Percentiles rank a stretch among this genome's conserved stretches.
Evolutionary conservation across 2,113 vertebrate genomes (phyloP).

Genomic region (Chaetura pelagica): DNA sequence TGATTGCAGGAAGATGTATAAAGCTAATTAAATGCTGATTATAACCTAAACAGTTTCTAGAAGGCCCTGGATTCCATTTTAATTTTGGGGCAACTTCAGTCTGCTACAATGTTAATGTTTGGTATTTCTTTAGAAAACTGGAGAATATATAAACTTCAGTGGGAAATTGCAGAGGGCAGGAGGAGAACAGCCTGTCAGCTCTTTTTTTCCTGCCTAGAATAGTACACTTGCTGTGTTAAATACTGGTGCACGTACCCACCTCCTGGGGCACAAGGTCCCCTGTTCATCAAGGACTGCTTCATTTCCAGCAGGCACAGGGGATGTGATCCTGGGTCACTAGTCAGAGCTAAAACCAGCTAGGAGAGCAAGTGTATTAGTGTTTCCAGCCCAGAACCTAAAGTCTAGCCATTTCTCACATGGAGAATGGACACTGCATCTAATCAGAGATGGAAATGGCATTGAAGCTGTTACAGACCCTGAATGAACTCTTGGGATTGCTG

Average conservation of each 20-base stretch:
- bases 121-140: not conserved
- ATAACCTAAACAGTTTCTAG: not conserved
- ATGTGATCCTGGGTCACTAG: not conserved
- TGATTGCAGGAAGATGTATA: not conserved
- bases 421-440: not conserved
- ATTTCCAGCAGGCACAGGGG: not conserved
- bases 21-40: slow-evolving; percentile 9
- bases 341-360: not conserved
- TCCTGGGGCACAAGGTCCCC: not conserved
- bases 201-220: rapidly evolving
- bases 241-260: too few relatives aligned
- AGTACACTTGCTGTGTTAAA: not conserved
- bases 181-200: not conserved
- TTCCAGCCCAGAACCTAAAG: not conserved
- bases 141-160: not conserved
- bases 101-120: not conserved
- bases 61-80: not conserved
- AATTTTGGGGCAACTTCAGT: not conserved
- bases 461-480: not conserved
- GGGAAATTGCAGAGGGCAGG: not conserved
- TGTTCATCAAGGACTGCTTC: not conserved
- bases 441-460: not conserved
- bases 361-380: not conserved
- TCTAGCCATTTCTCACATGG: rapidly evolving
- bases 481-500: not conserved